A percentile compares a stretch with the other conserved stretches of the same genome.
Conservation (phyloP, 2,113 vertebrate species). For the Nipponia nippon region DNA sequence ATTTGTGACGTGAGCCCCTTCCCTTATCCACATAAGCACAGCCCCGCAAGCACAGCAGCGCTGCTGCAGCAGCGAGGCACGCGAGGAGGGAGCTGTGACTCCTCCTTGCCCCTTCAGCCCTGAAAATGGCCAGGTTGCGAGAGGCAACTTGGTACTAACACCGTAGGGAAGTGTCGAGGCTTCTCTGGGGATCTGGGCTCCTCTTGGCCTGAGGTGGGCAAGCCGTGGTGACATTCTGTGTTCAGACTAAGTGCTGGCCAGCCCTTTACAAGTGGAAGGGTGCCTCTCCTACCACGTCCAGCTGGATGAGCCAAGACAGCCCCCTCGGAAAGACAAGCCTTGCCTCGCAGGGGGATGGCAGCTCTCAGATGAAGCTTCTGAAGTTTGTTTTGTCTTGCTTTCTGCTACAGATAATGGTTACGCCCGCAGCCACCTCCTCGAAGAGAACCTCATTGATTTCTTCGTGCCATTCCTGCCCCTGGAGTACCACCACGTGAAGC, state of each 20-base stretch:
- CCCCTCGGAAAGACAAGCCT: background rate
- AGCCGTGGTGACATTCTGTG: background rate
- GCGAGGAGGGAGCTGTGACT: background rate
- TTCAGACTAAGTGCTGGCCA: background rate
- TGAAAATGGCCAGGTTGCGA: background rate
- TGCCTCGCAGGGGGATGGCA: background rate
- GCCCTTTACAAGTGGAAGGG: background rate
- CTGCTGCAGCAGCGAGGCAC: background rate
- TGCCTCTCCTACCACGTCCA: rapidly evolving
- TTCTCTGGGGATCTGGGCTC: background rate
- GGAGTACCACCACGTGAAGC: slow-evolving; percentile 86
- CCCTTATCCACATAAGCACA: background rate
- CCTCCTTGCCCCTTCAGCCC: background rate
- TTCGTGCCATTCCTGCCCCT: slow-evolving; percentile 92
- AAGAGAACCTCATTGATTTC: slow-evolving; percentile 85
- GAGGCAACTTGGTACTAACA: background rate
- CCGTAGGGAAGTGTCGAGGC: background rate
- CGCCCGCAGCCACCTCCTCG: slow-evolving; percentile 80
- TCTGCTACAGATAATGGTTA: slow-evolving; percentile 73
- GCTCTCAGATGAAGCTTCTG: background rate
- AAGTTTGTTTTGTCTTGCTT: background rate
- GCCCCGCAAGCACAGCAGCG: background rate
- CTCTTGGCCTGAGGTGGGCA: background rate
- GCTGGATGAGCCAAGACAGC: background rate
- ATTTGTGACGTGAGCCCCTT: rapidly evolving